A percentile compares a stretch with the other conserved stretches of the same genome.
Evolutionary conservation across 2,113 vertebrate species (phyloP).

Genomic region (Zeus faber): DNA sequence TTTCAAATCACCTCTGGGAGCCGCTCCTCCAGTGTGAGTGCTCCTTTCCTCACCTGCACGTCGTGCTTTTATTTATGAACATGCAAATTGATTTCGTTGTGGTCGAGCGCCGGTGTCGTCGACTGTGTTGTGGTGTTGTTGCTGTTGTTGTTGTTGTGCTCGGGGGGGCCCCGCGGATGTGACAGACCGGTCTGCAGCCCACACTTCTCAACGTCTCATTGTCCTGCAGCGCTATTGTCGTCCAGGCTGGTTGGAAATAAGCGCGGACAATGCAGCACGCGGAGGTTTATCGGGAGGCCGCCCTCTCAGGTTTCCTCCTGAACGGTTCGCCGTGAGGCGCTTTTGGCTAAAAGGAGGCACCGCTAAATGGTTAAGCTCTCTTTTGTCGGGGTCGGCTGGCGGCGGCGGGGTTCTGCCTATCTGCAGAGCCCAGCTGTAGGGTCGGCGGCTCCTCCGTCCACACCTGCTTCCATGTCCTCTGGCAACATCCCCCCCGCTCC

Average conservation of each 20-base stretch:
- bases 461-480: slow-evolving; percentile 7
- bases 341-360: slow-evolving; percentile 1
- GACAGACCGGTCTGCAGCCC: too few species aligned
- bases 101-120: too few species aligned
- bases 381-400: background rate
- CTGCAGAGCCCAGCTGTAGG: background rate
- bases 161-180: too few species aligned
- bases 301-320: background rate
- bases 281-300: too few species aligned
- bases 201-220: background rate
- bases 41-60: slow-evolving; percentile 29
- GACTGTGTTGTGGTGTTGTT: too few species aligned
- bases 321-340: background rate
- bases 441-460: background rate
- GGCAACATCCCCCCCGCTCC: background rate
- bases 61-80: slow-evolving; percentile 42
- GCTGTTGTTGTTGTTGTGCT: too few species aligned
- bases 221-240: background rate
- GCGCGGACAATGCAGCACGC: too few species aligned
- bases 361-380: background rate
- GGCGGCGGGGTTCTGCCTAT: background rate
- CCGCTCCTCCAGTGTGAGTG: slow-evolving; percentile 29
- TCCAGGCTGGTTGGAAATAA: background rate
- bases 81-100: slow-evolving; percentile 49
- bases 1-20: slow-evolving; percentile 34